Base-by-base conservation (phyloP, 1,140 invertebrate genomes). In the Zaprionus ghesquierei region DNA sequence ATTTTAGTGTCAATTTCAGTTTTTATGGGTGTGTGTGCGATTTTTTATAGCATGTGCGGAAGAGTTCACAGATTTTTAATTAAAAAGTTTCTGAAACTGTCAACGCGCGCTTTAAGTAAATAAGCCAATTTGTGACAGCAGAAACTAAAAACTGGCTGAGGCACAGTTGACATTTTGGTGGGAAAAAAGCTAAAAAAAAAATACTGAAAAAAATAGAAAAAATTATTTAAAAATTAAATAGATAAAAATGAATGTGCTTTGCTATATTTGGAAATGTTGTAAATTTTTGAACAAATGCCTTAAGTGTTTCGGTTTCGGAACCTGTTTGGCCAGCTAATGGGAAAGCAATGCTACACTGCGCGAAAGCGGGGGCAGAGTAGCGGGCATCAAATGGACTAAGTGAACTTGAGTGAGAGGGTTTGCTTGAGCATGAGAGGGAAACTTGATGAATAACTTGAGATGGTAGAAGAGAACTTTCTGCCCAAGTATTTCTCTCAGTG, bases 191-290 rank as follows among this genome's bases (percentile, higher is more conserved):
- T 9, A 18, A 44, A 4, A 20, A 2, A 22, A 20, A n/a, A 13
- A 35, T 13, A 35, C 1, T 5, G 8, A 35, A 13, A 13, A 35
- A n/a, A 35, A 13, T 35, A 35, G 10, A 12, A 35, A 22, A 44
- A 22, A 41, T 41, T 41, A 41, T 33, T 33, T 33, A 31, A 15
- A 44, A 44, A 44, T 18, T 38, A 41, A 41, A 46, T 46, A 46
- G 41, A 20, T 46, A 46, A 20, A 46, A 18, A 46, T 46, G 15
- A 20, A 65, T 64, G 51, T 46, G 38, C 10, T 29, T 65, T 44
- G 38, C 51, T 22, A 35, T 58, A 22, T 56, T 15, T 33, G 27
- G 20, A 25, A 49, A 44, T 22, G 41, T 66, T 31, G 29, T 49
- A 58, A 33, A 58, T 18, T n/a, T n/a, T 46, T 23, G 18, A 25